These are phyloP conservation scores for Platysternon megacephalum DNA, from an alignment of 2,113 vertebrate species.

Conservation along the genomic window DNA sequence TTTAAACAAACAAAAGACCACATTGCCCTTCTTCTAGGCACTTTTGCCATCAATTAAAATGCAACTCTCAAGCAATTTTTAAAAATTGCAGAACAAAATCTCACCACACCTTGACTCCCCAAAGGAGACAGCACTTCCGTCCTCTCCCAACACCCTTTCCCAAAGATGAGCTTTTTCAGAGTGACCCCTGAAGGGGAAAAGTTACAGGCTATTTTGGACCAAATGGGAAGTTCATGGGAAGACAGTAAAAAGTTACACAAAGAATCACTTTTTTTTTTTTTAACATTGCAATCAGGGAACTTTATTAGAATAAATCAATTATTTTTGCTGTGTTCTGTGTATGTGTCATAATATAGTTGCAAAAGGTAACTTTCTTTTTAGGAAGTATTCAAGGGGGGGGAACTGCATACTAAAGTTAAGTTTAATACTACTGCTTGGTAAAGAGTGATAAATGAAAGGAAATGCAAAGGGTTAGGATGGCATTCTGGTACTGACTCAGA, in stretches of 20 bases:
- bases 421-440: neutral
- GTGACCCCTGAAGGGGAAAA: no score
- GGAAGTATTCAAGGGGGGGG: neutral
- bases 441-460: neutral
- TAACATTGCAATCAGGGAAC: neutral
- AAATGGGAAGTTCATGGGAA: neutral
- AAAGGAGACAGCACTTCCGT: neutral
- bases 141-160: no score
- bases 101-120: neutral
- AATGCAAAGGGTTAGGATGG: rapidly evolving
- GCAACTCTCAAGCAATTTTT: neutral
- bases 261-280: neutral
- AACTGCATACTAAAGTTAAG: neutral
- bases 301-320: neutral
- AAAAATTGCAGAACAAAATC: neutral
- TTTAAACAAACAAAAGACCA: neutral
- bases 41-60: neutral
- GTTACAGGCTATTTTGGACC: neutral
- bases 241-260: rapidly evolving
- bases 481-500: neutral
- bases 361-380: neutral
- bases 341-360: neutral
- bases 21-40: neutral
- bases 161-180: no score
- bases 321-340: neutral